Evolutionary conservation across 2,888 invertebrate species (phyloP).

Genomic region (Lasioglossum zephyrum): DNA sequence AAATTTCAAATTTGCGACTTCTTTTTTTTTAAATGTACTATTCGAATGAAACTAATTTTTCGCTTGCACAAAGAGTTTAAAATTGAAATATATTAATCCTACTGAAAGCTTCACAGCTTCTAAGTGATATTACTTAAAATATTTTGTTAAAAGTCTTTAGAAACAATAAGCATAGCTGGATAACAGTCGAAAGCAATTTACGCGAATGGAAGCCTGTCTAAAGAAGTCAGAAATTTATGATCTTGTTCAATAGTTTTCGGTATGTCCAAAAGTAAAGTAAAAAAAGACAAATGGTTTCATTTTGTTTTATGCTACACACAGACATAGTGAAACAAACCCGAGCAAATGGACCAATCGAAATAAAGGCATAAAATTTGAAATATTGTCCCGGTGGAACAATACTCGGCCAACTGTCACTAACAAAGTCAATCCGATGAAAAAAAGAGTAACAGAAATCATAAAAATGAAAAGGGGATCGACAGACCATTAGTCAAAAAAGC

Average conservation of each 20-base stretch:
- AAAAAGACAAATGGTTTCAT: neutral
- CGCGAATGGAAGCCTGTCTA: neutral
- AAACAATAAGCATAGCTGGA: neutral
- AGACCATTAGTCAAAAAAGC: neutral
- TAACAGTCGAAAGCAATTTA: neutral
- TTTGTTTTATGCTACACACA: neutral
- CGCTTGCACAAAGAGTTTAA: neutral
- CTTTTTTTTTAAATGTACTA: neutral
- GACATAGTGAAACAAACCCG: neutral
- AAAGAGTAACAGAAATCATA: neutral
- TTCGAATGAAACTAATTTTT: neutral
- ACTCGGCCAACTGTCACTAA: neutral
- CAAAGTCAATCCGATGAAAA: neutral
- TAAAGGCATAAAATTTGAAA: constrained; percentile 5
- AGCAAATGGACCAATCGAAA: neutral
- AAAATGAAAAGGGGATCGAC: neutral
- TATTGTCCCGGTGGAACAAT: neutral
- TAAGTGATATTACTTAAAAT: no score
- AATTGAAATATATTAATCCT: neutral
- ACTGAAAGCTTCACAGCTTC: neutral
- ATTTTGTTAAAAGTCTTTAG: no score
- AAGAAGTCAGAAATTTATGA: neutral
- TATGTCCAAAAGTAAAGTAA: neutral
- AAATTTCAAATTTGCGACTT: neutral
- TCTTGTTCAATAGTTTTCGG: neutral